A percentile compares a stretch with the other conserved stretches of the same genome.
phyloP scores from a whole-genome alignment of 2,888 invertebrate genomes.

The Crossocerus cetratus region DNA sequence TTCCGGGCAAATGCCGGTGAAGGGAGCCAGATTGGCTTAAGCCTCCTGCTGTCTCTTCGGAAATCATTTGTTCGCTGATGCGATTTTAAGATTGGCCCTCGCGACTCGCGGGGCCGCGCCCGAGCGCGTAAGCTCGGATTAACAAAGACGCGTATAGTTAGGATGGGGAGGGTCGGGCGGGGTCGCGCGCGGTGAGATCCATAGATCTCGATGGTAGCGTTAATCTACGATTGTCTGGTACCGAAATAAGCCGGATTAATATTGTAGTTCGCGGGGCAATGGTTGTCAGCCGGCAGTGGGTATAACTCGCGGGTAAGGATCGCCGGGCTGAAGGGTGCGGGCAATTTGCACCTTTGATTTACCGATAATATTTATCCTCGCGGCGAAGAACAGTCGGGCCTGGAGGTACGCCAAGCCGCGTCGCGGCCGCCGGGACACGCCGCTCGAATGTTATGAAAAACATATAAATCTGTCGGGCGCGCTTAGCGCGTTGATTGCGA shows the following conservation, averaged over 20 bases:
- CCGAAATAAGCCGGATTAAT: no score
- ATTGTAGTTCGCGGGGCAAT: background rate
- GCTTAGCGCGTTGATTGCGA: background rate
- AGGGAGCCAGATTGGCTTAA: background rate
- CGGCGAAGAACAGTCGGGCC: slow-evolving; percentile 50
- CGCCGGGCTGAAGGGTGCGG: background rate
- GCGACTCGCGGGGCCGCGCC: no score
- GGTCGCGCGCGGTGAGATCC: no score
- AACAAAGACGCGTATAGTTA: no score
- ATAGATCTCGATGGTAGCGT: no score
- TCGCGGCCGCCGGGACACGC: slow-evolving; percentile 13
- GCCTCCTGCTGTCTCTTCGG: background rate
- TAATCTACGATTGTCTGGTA: no score
- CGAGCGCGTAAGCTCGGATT: no score
- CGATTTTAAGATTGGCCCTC: background rate
- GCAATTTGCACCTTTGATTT: slow-evolving; percentile 12
- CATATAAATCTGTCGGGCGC: slow-evolving; percentile 10
- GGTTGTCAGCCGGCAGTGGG: background rate
- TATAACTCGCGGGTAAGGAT: slow-evolving; percentile 3
- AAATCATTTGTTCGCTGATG: slow-evolving; percentile 8
- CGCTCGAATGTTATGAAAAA: slow-evolving; percentile 20
- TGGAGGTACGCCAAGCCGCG: slow-evolving; percentile 57
- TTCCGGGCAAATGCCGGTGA: background rate
- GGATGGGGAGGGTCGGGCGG: no score
- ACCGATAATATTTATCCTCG: slow-evolving; percentile 61